phyloP scores from a whole-genome alignment of 2,888 invertebrate genomes.

The Baronia brevicornis region DNA sequence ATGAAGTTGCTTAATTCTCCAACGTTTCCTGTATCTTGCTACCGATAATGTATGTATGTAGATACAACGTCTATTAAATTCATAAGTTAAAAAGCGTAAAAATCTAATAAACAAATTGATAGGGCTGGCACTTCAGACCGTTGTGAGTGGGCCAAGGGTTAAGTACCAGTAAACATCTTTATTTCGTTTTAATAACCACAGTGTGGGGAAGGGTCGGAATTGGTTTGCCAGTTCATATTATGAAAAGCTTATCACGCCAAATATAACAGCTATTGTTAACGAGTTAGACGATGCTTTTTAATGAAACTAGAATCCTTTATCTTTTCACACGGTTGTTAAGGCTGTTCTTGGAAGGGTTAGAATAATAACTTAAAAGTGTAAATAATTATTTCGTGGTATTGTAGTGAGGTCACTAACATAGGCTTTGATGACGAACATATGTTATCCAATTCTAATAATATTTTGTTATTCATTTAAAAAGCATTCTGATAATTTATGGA shows the following conservation, averaged over 20 bases:
- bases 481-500: too few species aligned
- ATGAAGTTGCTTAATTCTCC: constrained; percentile 14
- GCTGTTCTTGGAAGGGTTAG: constrained; percentile 24
- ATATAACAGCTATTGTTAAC: constrained; percentile 18
- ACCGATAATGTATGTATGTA: constrained; percentile 11
- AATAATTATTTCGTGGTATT: constrained; percentile 15
- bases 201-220: constrained; percentile 39
- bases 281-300: constrained; percentile 29
- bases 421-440: too few species aligned
- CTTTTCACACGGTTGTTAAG: constrained; percentile 47
- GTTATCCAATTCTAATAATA: too few species aligned
- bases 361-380: constrained; percentile 15
- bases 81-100: constrained; percentile 13
- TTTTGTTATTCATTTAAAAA: too few species aligned
- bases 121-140: constrained; percentile 33
- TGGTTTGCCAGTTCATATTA: constrained; percentile 30
- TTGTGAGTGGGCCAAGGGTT: constrained; percentile 52
- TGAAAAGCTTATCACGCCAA: constrained; percentile 22
- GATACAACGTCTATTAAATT: constrained; percentile 13
- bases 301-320: constrained; percentile 31
- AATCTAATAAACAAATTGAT: constrained; percentile 44
- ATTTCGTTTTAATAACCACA: constrained; percentile 53
- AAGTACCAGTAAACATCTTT: constrained; percentile 63
- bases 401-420: constrained; percentile 1
- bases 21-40: constrained; percentile 15